Conservation (phyloP, 2,797 vertebrate genomes). For the Myotis pilosus region DNA sequence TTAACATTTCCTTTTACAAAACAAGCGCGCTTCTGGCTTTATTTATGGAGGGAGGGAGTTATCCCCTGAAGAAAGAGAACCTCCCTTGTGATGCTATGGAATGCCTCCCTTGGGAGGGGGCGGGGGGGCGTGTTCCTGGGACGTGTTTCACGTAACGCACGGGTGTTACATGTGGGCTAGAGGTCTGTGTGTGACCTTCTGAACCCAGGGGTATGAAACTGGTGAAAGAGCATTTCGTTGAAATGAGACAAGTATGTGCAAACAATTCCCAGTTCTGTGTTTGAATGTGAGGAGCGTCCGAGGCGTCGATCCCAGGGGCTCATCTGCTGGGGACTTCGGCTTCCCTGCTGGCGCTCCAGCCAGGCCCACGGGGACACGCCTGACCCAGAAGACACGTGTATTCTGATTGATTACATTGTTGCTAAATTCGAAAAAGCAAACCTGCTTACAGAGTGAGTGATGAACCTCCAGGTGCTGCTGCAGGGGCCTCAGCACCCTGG, state of each 20-base stretch:
- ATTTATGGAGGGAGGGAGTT: not conserved
- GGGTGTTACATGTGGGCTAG: slow-evolving; percentile 56
- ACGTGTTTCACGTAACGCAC: slow-evolving; percentile 64
- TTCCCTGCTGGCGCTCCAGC: too few species aligned
- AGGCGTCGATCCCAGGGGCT: slow-evolving; percentile 86
- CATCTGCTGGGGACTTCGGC: not conserved
- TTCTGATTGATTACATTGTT: not conserved
- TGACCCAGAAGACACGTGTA: not conserved
- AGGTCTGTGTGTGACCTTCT: slow-evolving; percentile 64
- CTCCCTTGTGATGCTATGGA: slow-evolving; percentile 50
- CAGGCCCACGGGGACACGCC: not conserved
- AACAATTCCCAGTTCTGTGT: slow-evolving; percentile 85
- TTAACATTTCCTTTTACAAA: not conserved
- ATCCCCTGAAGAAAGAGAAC: not conserved
- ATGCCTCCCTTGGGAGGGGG: slow-evolving; percentile 59
- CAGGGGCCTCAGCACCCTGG: not conserved
- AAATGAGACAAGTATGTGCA: slow-evolving; percentile 85
- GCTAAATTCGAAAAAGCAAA: slow-evolving; percentile 26
- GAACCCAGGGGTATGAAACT: slow-evolving; percentile 83
- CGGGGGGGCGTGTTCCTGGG: slow-evolving; percentile 44
- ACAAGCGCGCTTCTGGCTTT: not conserved
- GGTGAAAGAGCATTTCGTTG: slow-evolving; percentile 83
- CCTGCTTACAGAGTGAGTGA: slow-evolving; percentile 24
- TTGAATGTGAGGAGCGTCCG: slow-evolving; percentile 77
- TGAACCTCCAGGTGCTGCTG: not conserved